phyloP scores from a whole-genome alignment of 2,113 vertebrate genomes.

The Chamaetylas fuelleborni region DNA sequence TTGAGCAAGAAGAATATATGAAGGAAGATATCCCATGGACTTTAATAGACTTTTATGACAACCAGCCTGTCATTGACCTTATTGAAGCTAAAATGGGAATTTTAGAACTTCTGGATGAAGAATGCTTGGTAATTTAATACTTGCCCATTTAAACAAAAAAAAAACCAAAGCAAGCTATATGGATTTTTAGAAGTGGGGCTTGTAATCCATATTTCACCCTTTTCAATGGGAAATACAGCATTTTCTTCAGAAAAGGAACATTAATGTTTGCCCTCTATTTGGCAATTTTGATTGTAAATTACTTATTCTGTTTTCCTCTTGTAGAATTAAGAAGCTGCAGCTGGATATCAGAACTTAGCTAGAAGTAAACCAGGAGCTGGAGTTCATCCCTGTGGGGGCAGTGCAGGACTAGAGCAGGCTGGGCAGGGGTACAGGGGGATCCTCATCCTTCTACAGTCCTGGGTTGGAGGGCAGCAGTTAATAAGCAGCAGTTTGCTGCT shows the following conservation, averaged over 20 bases:
- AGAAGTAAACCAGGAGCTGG: background rate
- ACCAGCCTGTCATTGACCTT: conserved; percentile 93
- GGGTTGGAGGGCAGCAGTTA: background rate
- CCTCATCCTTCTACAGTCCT: background rate
- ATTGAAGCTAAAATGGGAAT: conserved; percentile 98
- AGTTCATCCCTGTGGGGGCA: background rate
- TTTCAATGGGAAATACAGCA: background rate
- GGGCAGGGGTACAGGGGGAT: background rate
- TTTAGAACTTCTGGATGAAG: conserved; percentile 93
- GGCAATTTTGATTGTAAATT: background rate
- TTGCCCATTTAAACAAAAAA: background rate
- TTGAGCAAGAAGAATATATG: conserved; percentile 99
- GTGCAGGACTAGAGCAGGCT: background rate
- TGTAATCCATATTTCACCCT: background rate
- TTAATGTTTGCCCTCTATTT: background rate
- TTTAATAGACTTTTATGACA: conserved; percentile 97
- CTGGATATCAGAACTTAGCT: background rate
- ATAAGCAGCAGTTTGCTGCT: background rate
- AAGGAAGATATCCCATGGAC: conserved; percentile 97
- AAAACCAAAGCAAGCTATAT: background rate
- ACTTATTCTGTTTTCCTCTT: background rate
- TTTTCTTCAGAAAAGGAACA: background rate
- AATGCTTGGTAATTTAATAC: conserved; percentile 85
- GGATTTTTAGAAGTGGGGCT: background rate
- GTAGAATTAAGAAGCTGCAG: background rate